Conservation (phyloP, 2,888 invertebrate genomes). For the Branchellion lobata region DNA sequence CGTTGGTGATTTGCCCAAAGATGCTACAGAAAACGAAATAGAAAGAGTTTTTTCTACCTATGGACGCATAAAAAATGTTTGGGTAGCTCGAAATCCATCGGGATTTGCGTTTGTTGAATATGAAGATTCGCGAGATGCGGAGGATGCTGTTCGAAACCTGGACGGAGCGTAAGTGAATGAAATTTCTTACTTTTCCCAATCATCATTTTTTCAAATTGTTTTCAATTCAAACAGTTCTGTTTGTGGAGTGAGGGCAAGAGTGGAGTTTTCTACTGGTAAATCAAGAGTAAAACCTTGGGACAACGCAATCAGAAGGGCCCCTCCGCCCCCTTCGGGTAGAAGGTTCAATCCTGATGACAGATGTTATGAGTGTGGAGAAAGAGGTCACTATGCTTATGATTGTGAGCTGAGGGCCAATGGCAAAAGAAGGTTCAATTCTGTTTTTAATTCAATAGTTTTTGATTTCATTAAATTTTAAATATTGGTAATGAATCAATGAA, state of each 20-base stretch:
- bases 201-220: not conserved
- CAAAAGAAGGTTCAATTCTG: not conserved
- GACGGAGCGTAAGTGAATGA: conserved; percentile 72
- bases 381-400: conserved; percentile 88
- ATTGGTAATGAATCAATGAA: not conserved
- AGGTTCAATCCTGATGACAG: conserved; percentile 86
- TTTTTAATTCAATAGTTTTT: not conserved
- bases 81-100: conserved; percentile 61
- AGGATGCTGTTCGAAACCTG: conserved; percentile 78
- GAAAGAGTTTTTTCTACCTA: conserved; percentile 58
- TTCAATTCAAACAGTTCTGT: conserved; percentile 32
- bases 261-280: conserved; percentile 87
- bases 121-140: conserved; percentile 83
- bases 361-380: conserved; percentile 89
- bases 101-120: conserved; percentile 85
- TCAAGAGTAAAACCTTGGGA: conserved; percentile 48
- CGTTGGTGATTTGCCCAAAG: conserved; percentile 49
- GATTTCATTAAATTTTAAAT: not conserved
- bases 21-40: conserved; percentile 49
- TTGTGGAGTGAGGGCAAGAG: conserved; percentile 81
- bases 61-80: conserved; percentile 56
- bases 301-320: conserved; percentile 47
- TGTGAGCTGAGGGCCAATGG: conserved; percentile 63
- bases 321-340: conserved; percentile 56
- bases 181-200: not conserved